phyloP scores from a whole-genome alignment of 2,113 vertebrate genomes.

The Dipodomys spectabilis region DNA sequence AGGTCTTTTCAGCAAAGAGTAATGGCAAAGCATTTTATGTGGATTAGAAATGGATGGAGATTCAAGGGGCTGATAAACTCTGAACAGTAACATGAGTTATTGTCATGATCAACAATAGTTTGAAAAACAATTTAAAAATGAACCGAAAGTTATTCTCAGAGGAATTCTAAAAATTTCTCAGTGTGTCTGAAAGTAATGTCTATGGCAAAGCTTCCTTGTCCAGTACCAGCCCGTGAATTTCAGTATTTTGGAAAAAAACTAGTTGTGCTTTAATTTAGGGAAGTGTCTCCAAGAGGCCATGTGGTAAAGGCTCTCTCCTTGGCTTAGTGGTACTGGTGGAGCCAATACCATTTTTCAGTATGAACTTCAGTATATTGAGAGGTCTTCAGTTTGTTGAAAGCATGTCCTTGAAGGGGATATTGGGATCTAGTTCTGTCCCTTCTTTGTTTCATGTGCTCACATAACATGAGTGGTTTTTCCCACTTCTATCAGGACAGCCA shows the following conservation, averaged over 20 bases:
- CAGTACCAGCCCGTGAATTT: not conserved
- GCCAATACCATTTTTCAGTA: not conserved
- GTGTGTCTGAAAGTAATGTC: not conserved
- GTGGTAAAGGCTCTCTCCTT: not conserved
- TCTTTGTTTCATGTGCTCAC: not conserved
- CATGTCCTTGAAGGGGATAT: not conserved
- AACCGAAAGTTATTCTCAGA: not conserved
- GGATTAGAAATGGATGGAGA: not conserved
- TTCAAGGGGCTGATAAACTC: not conserved
- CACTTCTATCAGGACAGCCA: not conserved
- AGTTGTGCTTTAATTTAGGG: not conserved
- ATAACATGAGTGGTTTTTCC: not conserved
- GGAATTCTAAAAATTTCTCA: not conserved
- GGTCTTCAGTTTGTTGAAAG: not conserved
- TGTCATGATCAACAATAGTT: not conserved
- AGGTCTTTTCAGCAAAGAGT: not conserved
- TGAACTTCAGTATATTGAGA: not conserved
- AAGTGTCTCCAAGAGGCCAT: not conserved
- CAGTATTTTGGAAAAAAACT: slow-evolving; percentile 12
- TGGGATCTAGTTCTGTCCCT: not conserved
- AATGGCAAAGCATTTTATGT: slow-evolving; percentile 3
- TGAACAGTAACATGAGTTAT: not conserved
- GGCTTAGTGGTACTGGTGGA: not conserved
- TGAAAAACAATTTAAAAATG: not conserved
- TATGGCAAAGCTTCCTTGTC: not conserved